These are phyloP conservation scores for Leptopilina drosophilae DNA, from an alignment of 2,888 invertebrate genomes.

Conservation along the genomic window DNA sequence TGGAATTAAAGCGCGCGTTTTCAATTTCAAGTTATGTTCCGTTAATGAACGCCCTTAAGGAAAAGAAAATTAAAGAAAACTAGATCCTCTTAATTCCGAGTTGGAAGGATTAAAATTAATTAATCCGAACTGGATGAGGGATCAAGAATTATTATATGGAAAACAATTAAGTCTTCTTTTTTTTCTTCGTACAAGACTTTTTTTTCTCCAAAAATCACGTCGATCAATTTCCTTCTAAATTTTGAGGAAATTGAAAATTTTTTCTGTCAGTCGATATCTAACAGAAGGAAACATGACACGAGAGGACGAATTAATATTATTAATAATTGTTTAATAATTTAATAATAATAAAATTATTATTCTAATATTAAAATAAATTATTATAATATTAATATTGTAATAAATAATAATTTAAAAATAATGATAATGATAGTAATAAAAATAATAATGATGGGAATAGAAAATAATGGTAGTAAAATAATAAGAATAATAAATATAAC, in stretches of 20 bases:
- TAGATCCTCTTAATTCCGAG: slow-evolving; percentile 66
- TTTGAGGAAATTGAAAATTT: slow-evolving; percentile 31
- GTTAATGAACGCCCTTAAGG: too few species aligned
- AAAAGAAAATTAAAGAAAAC: slow-evolving; percentile 42
- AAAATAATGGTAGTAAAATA: too few species aligned
- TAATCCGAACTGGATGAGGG: slow-evolving; percentile 73
- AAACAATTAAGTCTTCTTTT: too few species aligned
- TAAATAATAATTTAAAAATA: too few species aligned
- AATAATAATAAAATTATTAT: not conserved
- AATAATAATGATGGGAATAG: not conserved
- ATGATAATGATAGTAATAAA: too few species aligned
- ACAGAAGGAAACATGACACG: slow-evolving; percentile 60
- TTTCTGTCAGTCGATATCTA: slow-evolving; percentile 40
- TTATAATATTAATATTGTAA: too few species aligned
- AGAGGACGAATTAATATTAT: slow-evolving; percentile 33
- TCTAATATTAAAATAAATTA: too few species aligned
- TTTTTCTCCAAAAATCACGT: slow-evolving; percentile 49
- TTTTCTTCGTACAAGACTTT: slow-evolving; percentile 44
- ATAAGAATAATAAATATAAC: too few species aligned
- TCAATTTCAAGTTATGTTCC: too few species aligned
- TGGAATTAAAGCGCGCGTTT: too few species aligned
- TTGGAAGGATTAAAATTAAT: slow-evolving; percentile 73
- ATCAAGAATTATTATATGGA: slow-evolving; percentile 30
- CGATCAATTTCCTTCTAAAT: slow-evolving; percentile 63
- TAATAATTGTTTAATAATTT: slow-evolving; percentile 32